Conservation (phyloP, 2,113 vertebrate genomes). For the Trachemys scripta region DNA sequence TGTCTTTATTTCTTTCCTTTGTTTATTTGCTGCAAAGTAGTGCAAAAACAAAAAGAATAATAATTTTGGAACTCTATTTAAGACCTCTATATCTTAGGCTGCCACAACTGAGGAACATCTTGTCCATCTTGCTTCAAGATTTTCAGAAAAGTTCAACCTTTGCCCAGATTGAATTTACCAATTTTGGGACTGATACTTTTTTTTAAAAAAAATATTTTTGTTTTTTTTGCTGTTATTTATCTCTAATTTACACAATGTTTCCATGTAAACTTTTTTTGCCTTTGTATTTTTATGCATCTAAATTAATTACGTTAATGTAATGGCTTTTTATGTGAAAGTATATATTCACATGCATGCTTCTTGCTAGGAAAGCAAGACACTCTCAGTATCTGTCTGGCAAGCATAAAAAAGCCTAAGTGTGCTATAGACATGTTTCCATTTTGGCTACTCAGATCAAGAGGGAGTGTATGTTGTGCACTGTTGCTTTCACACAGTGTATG, state of each 20-base stretch:
- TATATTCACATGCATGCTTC: rapidly evolving
- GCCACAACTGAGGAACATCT: neutral
- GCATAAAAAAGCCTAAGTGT: neutral
- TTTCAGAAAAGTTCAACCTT: neutral
- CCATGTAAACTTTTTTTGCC: neutral
- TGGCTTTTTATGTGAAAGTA: neutral
- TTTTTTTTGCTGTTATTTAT: neutral
- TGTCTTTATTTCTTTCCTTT: neutral
- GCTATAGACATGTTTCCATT: neutral
- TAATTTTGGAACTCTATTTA: neutral
- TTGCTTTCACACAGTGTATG: too few species aligned
- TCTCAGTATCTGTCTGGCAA: neutral
- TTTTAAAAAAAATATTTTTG: neutral
- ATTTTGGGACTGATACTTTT: neutral
- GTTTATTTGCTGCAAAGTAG: neutral
- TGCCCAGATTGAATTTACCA: neutral
- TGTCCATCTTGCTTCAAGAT: neutral
- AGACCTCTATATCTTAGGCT: neutral
- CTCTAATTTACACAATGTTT: neutral
- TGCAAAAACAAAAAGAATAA: neutral
- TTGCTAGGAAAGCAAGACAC: neutral
- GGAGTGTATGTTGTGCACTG: too few species aligned
- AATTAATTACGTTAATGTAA: neutral
- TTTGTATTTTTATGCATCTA: neutral
- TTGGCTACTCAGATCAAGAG: neutral